Percentiles rank a stretch among this genome's conserved stretches.
Conservation (phyloP, 2,888 invertebrate genomes). For the Rotaria socialis region DNA sequence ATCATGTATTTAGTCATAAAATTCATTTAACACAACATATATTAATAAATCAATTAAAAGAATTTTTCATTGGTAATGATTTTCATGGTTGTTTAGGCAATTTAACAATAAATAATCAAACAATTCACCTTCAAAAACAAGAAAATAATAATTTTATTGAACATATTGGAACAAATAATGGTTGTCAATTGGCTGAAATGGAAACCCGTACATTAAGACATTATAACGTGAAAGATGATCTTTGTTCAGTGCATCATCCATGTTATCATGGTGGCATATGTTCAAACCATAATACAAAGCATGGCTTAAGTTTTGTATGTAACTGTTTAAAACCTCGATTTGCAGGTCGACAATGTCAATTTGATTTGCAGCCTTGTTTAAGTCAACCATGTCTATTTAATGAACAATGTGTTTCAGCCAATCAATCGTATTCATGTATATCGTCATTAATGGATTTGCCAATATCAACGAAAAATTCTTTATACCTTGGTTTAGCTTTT, state of each 20-base stretch:
- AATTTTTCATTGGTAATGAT: background rate
- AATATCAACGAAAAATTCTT: too few relatives aligned
- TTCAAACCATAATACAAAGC: background rate
- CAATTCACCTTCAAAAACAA: background rate
- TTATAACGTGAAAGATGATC: background rate
- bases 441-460: too few relatives aligned
- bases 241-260: background rate
- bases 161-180: conserved; percentile 7
- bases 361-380: background rate
- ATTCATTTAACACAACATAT: background rate
- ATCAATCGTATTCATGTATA: background rate
- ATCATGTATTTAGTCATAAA: conserved; percentile 13
- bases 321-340: background rate
- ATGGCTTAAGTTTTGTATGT: background rate
- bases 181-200: background rate
- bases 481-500: too few relatives aligned
- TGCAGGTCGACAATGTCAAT: background rate
- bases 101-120: background rate
- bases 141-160: background rate
- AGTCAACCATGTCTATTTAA: background rate
- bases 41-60: background rate
- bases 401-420: background rate
- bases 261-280: conserved; percentile 10
- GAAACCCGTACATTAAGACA: background rate
- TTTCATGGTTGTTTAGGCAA: conserved; percentile 26